Percentiles rank a stretch among this genome's conserved stretches.
Conservation (phyloP, 2,888 invertebrate species). For the Mycalesis mineus region DNA sequence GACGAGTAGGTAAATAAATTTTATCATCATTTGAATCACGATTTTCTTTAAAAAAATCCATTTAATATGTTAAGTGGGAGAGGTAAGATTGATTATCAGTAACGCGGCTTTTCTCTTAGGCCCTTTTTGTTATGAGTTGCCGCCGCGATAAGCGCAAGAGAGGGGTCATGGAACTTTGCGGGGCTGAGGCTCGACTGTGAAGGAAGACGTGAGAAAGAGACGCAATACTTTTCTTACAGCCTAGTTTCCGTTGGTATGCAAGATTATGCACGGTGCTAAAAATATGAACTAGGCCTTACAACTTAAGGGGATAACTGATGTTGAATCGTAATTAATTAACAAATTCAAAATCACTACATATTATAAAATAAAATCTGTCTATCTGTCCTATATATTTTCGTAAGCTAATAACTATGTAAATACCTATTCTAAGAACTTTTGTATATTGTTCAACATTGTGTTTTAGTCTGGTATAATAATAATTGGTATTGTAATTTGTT, state of each 20-base stretch:
- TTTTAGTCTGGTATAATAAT: too few relatives aligned
- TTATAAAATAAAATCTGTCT: too few relatives aligned
- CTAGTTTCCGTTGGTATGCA: conserved; percentile 31
- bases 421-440: too few relatives aligned
- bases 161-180: conserved; percentile 69
- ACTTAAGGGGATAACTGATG: neutral
- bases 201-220: conserved; percentile 35
- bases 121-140: conserved; percentile 41
- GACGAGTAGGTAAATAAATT: conserved; percentile 48
- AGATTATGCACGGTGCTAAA: conserved; percentile 28
- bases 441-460: too few relatives aligned
- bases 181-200: conserved; percentile 43
- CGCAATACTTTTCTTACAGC: conserved; percentile 32
- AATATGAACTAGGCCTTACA: conserved; percentile 18
- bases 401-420: too few relatives aligned
- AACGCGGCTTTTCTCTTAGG: conserved; percentile 35
- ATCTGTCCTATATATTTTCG: too few relatives aligned
- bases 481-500: too few relatives aligned
- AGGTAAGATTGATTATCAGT: conserved; percentile 20
- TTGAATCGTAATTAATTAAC: too few relatives aligned
- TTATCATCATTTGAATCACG: conserved; percentile 35
- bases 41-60: conserved; percentile 10
- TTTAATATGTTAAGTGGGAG: conserved; percentile 18
- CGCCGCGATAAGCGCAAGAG: conserved; percentile 66
- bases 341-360: too few relatives aligned